Percentiles rank a stretch among this genome's conserved stretches.
These are phyloP conservation scores for Coreoperca whiteheadi DNA, from an alignment of 2,113 vertebrate species.

Conservation along the genomic window DNA sequence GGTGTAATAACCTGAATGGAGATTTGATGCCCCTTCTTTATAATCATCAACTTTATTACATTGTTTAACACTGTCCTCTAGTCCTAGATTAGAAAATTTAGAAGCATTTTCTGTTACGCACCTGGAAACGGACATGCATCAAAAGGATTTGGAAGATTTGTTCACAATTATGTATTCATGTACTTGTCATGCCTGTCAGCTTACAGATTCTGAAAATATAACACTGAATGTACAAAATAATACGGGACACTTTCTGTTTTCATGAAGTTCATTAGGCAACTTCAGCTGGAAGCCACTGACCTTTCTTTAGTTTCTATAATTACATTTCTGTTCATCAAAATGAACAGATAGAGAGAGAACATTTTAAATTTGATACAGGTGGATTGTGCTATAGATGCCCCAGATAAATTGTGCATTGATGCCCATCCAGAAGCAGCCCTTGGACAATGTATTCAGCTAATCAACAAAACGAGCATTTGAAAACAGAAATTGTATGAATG, in stretches of 20 bases:
- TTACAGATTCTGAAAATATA: neutral
- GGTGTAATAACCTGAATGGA: slow-evolving; percentile 58
- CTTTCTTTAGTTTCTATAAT: slow-evolving; percentile 4
- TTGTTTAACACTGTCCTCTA: slow-evolving; percentile 5
- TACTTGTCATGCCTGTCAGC: neutral
- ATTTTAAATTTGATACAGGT: neutral
- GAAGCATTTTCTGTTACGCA: neutral
- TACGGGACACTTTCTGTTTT: neutral
- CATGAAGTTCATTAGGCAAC: neutral
- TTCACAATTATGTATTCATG: neutral
- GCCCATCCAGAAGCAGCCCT: neutral
- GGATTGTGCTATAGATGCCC: neutral
- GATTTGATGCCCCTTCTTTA: neutral
- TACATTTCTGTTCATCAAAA: neutral
- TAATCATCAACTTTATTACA: neutral
- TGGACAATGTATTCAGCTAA: neutral
- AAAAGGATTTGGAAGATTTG: neutral
- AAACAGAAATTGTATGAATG: neutral
- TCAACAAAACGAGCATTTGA: neutral
- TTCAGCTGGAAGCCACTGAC: neutral
- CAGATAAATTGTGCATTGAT: neutral
- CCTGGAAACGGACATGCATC: neutral
- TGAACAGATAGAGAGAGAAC: neutral
- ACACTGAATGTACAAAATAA: slow-evolving; percentile 16
- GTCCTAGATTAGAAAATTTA: neutral